Conservation (phyloP, 2,888 invertebrate genomes). For the Noctua fimbriata region DNA sequence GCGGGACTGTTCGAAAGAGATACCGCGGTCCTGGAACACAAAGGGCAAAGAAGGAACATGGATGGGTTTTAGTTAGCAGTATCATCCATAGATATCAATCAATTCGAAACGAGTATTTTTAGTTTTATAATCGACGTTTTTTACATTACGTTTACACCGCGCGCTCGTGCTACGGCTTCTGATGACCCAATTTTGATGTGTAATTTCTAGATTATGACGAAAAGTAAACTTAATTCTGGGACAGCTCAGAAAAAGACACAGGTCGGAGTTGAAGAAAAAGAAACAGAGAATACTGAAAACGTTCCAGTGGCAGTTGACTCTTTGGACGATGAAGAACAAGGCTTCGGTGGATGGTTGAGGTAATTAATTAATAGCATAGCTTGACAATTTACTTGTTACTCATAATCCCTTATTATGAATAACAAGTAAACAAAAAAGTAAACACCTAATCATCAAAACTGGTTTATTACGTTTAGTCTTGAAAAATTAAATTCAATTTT, state of each 20-base stretch:
- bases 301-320: slow-evolving; percentile 68
- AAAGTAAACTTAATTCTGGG: slow-evolving; percentile 75
- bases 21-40: no score
- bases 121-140: no score
- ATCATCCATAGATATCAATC: no score
- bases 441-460: neutral
- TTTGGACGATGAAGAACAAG: slow-evolving; percentile 85
- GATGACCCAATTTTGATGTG: neutral
- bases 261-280: slow-evolving; percentile 69
- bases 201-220: slow-evolving; percentile 83
- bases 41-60: no score
- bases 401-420: no score
- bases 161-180: no score
- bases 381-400: neutral
- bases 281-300: slow-evolving; percentile 65
- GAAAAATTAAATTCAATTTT: neutral
- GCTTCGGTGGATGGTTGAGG: slow-evolving; percentile 87
- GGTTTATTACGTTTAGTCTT: neutral
- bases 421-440: neutral
- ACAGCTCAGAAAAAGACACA: slow-evolving; percentile 71
- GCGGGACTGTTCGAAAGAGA: no score
- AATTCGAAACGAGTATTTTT: no score
- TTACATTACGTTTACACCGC: no score
- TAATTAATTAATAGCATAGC: slow-evolving; percentile 56
- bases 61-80: no score